Percentiles rank a stretch among this genome's conserved stretches.
phyloP scores from a whole-genome alignment of 2,888 invertebrate genomes.

The Bellardia bayeri region DNA sequence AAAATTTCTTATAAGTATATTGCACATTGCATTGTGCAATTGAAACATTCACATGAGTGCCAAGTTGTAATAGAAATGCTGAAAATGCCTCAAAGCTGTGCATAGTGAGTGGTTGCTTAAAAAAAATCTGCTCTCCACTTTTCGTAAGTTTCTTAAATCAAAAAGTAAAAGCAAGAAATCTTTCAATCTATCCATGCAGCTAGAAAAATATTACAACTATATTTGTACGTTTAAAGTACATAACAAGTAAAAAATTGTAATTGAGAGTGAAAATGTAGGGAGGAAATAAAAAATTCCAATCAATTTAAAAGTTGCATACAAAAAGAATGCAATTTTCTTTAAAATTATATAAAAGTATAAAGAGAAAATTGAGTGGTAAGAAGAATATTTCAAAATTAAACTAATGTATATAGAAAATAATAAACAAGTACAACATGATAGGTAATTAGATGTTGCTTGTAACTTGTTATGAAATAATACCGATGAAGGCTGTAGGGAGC shows the following conservation, averaged over 20 bases:
- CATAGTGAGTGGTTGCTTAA: neutral
- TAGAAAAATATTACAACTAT: neutral
- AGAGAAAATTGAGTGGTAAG: neutral
- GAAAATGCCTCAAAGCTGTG: neutral
- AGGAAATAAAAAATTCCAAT: slow-evolving; percentile 23
- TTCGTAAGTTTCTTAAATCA: neutral
- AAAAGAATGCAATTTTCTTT: neutral
- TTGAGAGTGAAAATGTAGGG: neutral
- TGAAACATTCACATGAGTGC: slow-evolving; percentile 17
- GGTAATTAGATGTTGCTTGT: no score
- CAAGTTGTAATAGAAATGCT: slow-evolving; percentile 27
- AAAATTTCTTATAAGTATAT: neutral
- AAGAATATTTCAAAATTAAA: neutral
- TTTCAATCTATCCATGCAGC: neutral
- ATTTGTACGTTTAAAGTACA: neutral
- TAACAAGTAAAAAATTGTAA: neutral
- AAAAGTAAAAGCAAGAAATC: neutral
- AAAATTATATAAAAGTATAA: slow-evolving; percentile 20
- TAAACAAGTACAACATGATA: no score
- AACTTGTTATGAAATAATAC: no score
- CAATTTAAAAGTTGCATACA: slow-evolving; percentile 34
- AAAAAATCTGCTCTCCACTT: neutral
- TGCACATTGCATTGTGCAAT: neutral
- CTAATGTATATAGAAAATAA: no score
- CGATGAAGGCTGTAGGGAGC: no score